Evolutionary conservation across 2,888 invertebrate genomes (phyloP).

Genomic region (Xanthorhoe spadicearia): DNA sequence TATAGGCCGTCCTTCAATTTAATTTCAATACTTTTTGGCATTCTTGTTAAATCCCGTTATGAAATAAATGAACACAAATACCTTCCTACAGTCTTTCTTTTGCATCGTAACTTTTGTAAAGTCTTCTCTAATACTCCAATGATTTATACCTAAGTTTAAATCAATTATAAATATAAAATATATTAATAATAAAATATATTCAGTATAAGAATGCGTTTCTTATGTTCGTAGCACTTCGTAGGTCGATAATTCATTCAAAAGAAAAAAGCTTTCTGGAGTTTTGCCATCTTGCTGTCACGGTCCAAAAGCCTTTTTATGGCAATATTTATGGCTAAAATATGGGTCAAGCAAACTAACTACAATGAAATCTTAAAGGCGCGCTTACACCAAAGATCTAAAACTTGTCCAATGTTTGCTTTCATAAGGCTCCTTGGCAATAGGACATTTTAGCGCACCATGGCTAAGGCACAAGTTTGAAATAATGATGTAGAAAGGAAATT

Average conservation of each 20-base stretch:
- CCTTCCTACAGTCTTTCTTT: background rate
- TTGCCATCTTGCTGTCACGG: constrained; percentile 38
- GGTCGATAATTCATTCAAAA: constrained; percentile 33
- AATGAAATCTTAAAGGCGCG: constrained; percentile 22
- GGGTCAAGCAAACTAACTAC: constrained; percentile 36
- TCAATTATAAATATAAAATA: background rate
- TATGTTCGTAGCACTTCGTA: constrained; percentile 28
- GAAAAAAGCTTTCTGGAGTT: constrained; percentile 36
- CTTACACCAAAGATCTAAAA: background rate
- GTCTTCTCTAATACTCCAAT: background rate
- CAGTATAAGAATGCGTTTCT: constrained; percentile 2
- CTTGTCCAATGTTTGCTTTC: background rate
- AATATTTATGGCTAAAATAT: constrained; percentile 37
- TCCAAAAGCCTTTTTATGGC: constrained; percentile 36
- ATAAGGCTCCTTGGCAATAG: too few species aligned
- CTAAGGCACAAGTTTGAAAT: too few species aligned
- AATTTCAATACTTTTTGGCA: background rate
- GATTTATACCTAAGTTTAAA: background rate
- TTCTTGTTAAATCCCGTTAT: background rate
- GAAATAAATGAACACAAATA: background rate
- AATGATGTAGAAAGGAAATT: too few species aligned
- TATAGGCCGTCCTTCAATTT: too few species aligned
- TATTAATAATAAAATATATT: too few species aligned
- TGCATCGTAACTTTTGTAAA: background rate
- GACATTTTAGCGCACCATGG: too few species aligned